phyloP scores from a whole-genome alignment of 2,888 invertebrate species.

The Selenia dentaria region DNA sequence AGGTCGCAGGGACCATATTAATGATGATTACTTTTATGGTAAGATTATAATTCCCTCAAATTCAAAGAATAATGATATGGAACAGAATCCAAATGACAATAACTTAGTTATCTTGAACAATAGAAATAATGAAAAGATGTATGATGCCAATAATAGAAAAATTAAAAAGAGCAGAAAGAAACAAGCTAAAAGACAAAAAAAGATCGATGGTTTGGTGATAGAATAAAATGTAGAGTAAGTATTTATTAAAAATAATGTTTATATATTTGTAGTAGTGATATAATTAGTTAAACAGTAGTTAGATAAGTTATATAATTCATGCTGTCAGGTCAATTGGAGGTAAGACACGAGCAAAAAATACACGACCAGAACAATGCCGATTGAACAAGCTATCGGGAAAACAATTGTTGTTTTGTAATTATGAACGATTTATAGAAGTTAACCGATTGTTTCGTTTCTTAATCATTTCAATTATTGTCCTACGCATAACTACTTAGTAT shows the following conservation, averaged over 20 bases:
- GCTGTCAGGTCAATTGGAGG: no score
- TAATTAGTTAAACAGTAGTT: no score
- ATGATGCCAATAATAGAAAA: background rate
- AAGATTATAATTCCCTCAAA: slow-evolving; percentile 18
- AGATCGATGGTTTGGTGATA: slow-evolving; percentile 1
- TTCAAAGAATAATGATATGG: background rate
- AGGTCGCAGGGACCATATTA: slow-evolving; percentile 22
- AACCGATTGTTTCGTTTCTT: background rate
- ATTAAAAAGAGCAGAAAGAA: background rate
- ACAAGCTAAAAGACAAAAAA: background rate
- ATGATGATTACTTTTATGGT: slow-evolving; percentile 27
- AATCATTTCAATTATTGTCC: slow-evolving; percentile 3
- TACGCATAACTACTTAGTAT: background rate
- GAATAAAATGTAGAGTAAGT: background rate
- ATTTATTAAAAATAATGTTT: no score
- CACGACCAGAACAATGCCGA: no score
- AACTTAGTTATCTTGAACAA: background rate
- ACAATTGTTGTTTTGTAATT: no score
- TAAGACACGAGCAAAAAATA: no score
- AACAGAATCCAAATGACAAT: background rate
- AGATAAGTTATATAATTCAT: no score
- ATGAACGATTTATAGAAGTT: no score
- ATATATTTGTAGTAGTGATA: no score
- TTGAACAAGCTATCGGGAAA: no score
- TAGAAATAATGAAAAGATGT: background rate